phyloP scores from a whole-genome alignment of 1,140 invertebrate genomes.

The Dinoponera quadriceps region DNA sequence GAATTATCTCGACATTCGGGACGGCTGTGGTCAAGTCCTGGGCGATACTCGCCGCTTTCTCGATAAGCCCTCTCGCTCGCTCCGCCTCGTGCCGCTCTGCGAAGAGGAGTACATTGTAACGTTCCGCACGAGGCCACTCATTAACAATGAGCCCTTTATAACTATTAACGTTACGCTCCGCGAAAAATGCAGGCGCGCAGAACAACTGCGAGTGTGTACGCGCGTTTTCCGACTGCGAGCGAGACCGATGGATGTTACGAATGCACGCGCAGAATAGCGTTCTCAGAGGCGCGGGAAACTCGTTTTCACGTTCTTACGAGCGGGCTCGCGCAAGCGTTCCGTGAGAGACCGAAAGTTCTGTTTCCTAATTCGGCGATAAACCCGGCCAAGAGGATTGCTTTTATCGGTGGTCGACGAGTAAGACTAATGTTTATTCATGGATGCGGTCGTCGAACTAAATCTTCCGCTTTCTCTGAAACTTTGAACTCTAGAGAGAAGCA shows the following conservation, averaged over 20 bases:
- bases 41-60: too few species aligned
- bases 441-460: conserved; percentile 10
- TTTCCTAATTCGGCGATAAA: not conserved
- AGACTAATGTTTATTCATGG: conserved; percentile 29
- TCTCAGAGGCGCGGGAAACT: not conserved
- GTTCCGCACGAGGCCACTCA: not conserved
- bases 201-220: not conserved
- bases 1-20: too few species aligned
- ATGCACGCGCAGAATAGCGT: not conserved
- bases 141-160: conserved; percentile 53
- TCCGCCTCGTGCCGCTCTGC: too few species aligned
- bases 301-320: not conserved
- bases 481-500: not conserved
- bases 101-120: conserved; percentile 5
- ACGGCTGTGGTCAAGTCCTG: too few species aligned
- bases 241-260: not conserved
- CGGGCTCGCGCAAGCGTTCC: not conserved
- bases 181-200: conserved; percentile 13
- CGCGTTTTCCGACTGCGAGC: not conserved
- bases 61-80: too few species aligned
- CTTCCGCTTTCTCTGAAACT: conserved; percentile 9
- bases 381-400: not conserved
- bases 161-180: conserved; percentile 28
- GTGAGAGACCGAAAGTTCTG: not conserved
- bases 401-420: not conserved